Conservation (phyloP, 2,113 vertebrate species). For the Cervus canadensis region DNA sequence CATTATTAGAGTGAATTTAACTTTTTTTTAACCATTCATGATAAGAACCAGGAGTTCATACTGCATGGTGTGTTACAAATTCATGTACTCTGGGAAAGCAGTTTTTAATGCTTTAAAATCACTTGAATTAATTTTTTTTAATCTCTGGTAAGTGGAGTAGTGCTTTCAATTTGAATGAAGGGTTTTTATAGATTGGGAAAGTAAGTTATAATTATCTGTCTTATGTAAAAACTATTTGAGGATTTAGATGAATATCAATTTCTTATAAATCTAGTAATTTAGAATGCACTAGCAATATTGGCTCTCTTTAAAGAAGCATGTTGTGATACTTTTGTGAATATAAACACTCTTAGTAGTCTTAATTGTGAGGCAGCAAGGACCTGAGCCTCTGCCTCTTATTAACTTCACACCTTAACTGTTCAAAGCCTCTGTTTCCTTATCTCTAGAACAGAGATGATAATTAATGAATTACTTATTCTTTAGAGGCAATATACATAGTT, state of each 20-base stretch:
- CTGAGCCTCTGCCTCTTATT: background rate
- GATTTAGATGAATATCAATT: conserved; percentile 1
- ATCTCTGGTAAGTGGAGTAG: conserved; percentile 15
- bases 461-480: background rate
- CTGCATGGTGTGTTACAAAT: background rate
- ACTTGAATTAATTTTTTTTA: conserved; percentile 26
- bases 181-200: conserved; percentile 22
- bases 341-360: background rate
- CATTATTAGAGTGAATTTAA: background rate
- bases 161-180: conserved; percentile 52
- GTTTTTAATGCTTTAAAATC: conserved; percentile 48
- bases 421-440: background rate
- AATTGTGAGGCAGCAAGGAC: background rate
- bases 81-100: background rate
- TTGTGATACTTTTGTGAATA: background rate
- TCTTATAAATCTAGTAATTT: conserved; percentile 29
- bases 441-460: background rate
- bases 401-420: background rate
- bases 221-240: conserved; percentile 13
- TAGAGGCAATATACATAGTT: background rate
- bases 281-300: background rate
- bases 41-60: background rate
- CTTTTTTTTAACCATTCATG: background rate
- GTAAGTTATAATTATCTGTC: background rate
- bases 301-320: background rate